A percentile compares a stretch with the other conserved stretches of the same genome.
Conservation (phyloP, 2,888 invertebrate genomes). For the Papilio protenor region DNA sequence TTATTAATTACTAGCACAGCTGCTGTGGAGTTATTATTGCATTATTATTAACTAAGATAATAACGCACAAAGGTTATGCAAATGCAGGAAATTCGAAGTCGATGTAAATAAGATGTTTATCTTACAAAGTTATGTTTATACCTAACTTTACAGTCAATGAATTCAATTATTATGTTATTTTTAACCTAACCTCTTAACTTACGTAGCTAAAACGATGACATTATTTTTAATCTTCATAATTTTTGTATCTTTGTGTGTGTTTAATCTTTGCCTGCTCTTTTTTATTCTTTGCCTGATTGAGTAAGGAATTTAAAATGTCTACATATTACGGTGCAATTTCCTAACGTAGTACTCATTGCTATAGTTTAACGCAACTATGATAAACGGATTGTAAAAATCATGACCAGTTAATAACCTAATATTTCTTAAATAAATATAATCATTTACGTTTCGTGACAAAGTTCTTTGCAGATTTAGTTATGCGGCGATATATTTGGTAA, state of each 20-base stretch:
- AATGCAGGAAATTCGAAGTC: conserved; percentile 24
- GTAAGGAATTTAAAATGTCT: too few relatives aligned
- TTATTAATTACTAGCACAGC: background rate
- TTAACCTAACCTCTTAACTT: too few relatives aligned
- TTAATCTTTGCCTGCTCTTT: too few relatives aligned
- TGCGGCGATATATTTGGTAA: conserved; percentile 22
- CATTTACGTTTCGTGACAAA: conserved; percentile 34
- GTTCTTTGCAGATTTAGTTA: conserved; percentile 25
- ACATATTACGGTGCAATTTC: too few relatives aligned
- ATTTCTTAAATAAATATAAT: conserved; percentile 15
- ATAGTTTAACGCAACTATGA: background rate
- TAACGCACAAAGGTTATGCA: conserved; percentile 22
- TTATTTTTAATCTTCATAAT: too few relatives aligned
- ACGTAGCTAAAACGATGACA: too few relatives aligned
- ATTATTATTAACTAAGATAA: conserved; percentile 13
- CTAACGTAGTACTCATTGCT: too few relatives aligned
- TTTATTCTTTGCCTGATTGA: too few relatives aligned
- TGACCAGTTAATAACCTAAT: conserved; percentile 17
- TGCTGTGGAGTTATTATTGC: background rate
- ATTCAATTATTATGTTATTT: background rate
- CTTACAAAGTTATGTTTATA: background rate
- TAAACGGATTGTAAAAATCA: conserved; percentile 2
- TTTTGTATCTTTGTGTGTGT: background rate
- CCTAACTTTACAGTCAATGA: background rate
- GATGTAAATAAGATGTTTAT: conserved; percentile 28